A percentile compares a stretch with the other conserved stretches of the same genome.
These are phyloP conservation scores for Drosophila pseudotakahashii DNA, from an alignment of 2,888 invertebrate species.

Conservation along the genomic window DNA sequence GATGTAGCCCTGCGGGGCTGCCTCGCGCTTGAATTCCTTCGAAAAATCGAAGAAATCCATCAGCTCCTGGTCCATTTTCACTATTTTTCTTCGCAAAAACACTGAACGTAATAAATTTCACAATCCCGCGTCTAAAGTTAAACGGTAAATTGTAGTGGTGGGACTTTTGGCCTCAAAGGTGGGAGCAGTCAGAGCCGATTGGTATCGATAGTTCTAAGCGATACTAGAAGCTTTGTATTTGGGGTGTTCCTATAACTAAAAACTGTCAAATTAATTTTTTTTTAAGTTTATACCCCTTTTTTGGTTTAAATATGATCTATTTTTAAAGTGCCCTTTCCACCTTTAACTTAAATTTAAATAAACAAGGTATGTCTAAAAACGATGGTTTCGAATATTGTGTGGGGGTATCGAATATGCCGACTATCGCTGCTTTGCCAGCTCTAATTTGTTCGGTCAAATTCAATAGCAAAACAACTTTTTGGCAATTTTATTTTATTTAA, in stretches of 20 bases:
- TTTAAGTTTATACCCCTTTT: no score
- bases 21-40: conserved; percentile 76
- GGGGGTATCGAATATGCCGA: not conserved
- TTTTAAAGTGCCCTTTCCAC: no score
- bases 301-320: no score
- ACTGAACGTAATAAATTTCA: not conserved
- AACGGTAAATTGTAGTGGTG: conserved; percentile 30
- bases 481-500: conserved; percentile 31
- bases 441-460: conserved; percentile 25
- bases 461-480: conserved; percentile 36
- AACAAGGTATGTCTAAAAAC: no score
- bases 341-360: no score
- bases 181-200: not conserved
- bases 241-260: not conserved
- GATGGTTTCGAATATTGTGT: not conserved
- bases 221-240: not conserved
- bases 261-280: no score
- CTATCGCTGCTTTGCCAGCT: conserved; percentile 1
- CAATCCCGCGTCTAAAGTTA: not conserved
- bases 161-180: conserved; percentile 2
- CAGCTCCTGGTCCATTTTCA: conserved; percentile 78
- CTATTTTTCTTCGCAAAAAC: not conserved
- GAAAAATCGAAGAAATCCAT: conserved; percentile 82
- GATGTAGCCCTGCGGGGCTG: conserved; percentile 63
- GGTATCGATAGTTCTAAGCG: not conserved